Conservation (phyloP, 2,888 invertebrate species). For the Monopis laevigella region DNA sequence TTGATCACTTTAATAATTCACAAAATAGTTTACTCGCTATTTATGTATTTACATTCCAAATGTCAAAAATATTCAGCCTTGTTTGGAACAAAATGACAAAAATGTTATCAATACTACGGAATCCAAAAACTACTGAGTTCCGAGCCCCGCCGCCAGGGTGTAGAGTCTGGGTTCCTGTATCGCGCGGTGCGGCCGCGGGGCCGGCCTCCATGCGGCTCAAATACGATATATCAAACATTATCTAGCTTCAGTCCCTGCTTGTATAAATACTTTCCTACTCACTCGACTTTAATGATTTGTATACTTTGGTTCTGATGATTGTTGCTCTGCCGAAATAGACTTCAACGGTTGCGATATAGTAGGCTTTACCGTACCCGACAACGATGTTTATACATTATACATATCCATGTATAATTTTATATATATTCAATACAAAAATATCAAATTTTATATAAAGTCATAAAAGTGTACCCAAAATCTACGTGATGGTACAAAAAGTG, state of each 20-base stretch:
- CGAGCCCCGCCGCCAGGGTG: constrained; percentile 52
- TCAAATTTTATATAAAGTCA: constrained; percentile 68
- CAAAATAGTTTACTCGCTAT: constrained; percentile 4
- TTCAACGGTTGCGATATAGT: constrained; percentile 67
- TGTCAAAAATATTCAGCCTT: constrained; percentile 34
- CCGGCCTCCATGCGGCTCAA: constrained; percentile 48
- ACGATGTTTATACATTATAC: constrained; percentile 68
- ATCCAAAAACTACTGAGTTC: constrained; percentile 37
- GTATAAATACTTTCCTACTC: constrained; percentile 67
- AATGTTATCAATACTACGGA: constrained; percentile 5
- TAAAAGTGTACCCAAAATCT: constrained; percentile 69
- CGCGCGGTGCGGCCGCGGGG: constrained; percentile 45
- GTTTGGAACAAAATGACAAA: constrained; percentile 28
- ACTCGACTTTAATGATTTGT: constrained; percentile 66
- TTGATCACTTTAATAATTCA: too few species aligned
- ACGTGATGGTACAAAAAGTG: constrained; percentile 66
- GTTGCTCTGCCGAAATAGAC: constrained; percentile 66
- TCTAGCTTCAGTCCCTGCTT: constrained; percentile 67
- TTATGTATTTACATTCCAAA: constrained; percentile 30
- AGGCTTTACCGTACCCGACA: constrained; percentile 64
- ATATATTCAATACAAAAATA: constrained; percentile 68
- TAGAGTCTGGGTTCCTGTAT: constrained; percentile 54
- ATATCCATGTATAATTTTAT: constrained; percentile 66
- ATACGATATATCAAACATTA: constrained; percentile 67
- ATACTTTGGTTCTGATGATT: constrained; percentile 68